Conservation (phyloP, 2,888 invertebrate genomes). For the Caenorhabditis panamensis region DNA sequence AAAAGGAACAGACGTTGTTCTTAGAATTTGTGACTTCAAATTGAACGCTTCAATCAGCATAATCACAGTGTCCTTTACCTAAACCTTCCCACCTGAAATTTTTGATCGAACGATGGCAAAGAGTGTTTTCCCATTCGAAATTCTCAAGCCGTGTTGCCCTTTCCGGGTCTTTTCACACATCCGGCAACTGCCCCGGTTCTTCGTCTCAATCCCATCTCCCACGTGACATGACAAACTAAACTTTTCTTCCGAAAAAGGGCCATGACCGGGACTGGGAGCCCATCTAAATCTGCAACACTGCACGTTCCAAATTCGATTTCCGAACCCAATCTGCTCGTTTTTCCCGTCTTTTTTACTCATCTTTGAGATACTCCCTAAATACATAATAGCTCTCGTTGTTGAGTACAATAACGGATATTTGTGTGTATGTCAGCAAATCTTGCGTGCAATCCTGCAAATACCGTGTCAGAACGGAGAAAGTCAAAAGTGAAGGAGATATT, state of each 20-base stretch:
- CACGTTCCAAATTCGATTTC: slow-evolving; percentile 61
- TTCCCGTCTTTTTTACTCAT: slow-evolving; percentile 33
- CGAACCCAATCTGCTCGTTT: slow-evolving; percentile 51
- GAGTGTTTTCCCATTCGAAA: neutral
- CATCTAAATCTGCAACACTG: slow-evolving; percentile 52
- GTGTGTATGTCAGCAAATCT: slow-evolving; percentile 13
- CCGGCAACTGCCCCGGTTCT: neutral
- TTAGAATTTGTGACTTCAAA: no score
- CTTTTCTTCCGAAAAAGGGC: slow-evolving; percentile 25
- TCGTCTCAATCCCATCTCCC: neutral
- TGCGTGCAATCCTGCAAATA: slow-evolving; percentile 43
- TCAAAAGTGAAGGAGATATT: neutral
- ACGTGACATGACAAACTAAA: slow-evolving; percentile 17
- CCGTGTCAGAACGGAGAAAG: slow-evolving; percentile 20
- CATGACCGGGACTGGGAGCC: slow-evolving; percentile 16
- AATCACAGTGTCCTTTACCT: neutral
- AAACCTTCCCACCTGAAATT: neutral
- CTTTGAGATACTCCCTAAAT: slow-evolving; percentile 44
- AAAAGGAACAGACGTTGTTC: no score
- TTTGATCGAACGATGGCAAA: neutral
- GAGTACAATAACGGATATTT: slow-evolving; percentile 27
- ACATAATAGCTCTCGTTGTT: slow-evolving; percentile 18
- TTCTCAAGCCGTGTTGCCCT: neutral
- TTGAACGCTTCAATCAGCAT: neutral
- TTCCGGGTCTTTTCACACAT: slow-evolving; percentile 8